Evolutionary conservation across 2,888 invertebrate genomes (phyloP), one percentile per base, ranked within the genome.

Genomic region (Drosophila borealis): DNA sequence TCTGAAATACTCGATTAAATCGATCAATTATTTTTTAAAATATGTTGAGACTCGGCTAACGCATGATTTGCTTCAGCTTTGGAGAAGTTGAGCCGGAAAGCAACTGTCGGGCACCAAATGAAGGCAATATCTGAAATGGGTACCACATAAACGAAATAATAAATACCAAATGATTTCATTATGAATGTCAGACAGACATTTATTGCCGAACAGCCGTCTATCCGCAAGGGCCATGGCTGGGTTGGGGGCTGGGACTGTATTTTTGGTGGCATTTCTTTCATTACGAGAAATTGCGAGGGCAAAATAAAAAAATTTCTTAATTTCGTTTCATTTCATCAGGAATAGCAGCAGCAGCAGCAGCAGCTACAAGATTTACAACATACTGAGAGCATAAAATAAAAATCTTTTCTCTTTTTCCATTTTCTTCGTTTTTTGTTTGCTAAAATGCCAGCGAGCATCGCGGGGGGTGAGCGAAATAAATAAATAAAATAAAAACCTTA

Each of bases 131-230:
- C 81, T 84, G 65, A 81, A 80, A 80, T 82, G 84, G 70, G 66
- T 65, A 78, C 81, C 82, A 82, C 79, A 83, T 82, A 81, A 83
- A 81, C 73, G 81, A 82, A 85, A 85, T 83, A 83, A 85, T 83
- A 83, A 83, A 83, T 82, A 85, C 81, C 83, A 85, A 83, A 85
- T 85, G 81, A 83, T 83, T 83, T 80, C 85, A 83, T 83, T 81
- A 83, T 83, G 83, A 82, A 83, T 85, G 79, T 59, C 73, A 69
- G 74, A 36, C 59, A 77, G 80, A 75, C 78, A 65, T 74, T 79
- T 78, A 68, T 72, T 72, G 70, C 69, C 72, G 66, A 65, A 60
- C 63, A 60, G 69, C 51, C 44, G 70, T 62, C 46, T 61, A 50
- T 49, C 61, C 37, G 50, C 29, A 13, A 19, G 48, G 41, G 51